Conservation (phyloP, 2,888 invertebrate genomes). For the Trichopoda pennipes region DNA sequence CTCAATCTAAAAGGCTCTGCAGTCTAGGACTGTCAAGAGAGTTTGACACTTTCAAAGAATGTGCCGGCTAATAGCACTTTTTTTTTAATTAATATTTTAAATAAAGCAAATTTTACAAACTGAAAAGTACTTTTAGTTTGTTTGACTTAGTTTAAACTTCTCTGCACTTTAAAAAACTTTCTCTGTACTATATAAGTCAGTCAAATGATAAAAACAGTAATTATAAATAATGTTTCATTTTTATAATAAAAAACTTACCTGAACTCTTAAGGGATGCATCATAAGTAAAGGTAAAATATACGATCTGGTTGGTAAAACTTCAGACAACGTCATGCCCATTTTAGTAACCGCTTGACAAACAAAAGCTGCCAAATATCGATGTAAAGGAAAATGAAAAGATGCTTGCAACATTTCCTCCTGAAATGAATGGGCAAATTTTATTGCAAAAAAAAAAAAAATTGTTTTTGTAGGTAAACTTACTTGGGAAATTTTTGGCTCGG, state of each 20-base stretch:
- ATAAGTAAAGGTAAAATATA: slow-evolving; percentile 90
- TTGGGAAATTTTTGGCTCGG: slow-evolving; percentile 83
- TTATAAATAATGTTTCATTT: background rate
- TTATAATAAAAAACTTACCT: slow-evolving; percentile 84
- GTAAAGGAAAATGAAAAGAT: slow-evolving; percentile 97
- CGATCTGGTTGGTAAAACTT: slow-evolving; percentile 89
- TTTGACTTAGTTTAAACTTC: no score
- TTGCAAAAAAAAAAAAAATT: background rate
- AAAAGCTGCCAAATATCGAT: slow-evolving; percentile 95
- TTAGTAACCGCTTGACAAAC: slow-evolving; percentile 91
- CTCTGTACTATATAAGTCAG: background rate
- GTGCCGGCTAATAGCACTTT: no score
- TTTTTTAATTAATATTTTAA: no score
- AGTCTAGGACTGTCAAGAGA: no score
- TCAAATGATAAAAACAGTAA: background rate
- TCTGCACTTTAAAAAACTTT: no score
- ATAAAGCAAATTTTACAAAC: no score
- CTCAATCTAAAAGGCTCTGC: no score
- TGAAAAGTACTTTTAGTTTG: no score
- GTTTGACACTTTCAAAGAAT: no score
- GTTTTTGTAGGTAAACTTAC: slow-evolving; percentile 65
- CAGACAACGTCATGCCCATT: slow-evolving; percentile 88
- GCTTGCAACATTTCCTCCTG: slow-evolving; percentile 91
- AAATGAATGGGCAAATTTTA: slow-evolving; percentile 70
- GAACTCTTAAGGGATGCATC: slow-evolving; percentile 95